Evolutionary conservation across 2,797 vertebrate species (phyloP), one percentile per base, ranked within the genome.

Genomic region (Etheostoma nigrum): DNA sequence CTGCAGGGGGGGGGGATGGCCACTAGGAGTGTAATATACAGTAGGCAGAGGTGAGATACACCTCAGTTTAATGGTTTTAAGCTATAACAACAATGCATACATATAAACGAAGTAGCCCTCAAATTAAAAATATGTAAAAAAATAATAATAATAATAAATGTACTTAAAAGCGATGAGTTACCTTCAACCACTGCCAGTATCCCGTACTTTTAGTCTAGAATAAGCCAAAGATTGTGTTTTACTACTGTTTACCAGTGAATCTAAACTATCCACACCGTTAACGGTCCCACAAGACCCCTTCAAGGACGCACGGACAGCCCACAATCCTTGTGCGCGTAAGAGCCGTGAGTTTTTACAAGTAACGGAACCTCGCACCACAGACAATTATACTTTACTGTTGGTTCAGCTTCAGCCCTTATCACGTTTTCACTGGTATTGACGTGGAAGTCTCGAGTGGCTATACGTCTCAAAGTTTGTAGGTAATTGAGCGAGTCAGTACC

Each of bases 211-310:
- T 1, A 25, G 60, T 16, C 40, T 45, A 7, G 14, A 45, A n/a
- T 1, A 10, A 49, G 6, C 5, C 15, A 19, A 40, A 25, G 0
- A 40, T 11, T 42, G 0, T 4, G 40, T 40, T 76, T 66, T 48
- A 59, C 72, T 4, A 9, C 63, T 6, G 12, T 76, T 78, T 59
- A n/a, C 27, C 8, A 5, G 59, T 27, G 68, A 11, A 4, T 15
- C 3, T 47, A 14, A 85, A 85, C 64, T 76, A 30, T 15, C 25
- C 75, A 51, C 49, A 11, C 13, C 6, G 30, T 59, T 67, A 48
- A 45, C 18, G 2, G 15, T n/a, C 25, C 25, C 1, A 0, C 1
- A 59, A 30, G 83, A 75, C 48, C 0, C 70, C 57, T 84, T 89
- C 64, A 81, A 0, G 47, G 61, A 82, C 57, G 15, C 45, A 2